phyloP scores from a whole-genome alignment of 2,888 invertebrate species.

The Sussaba pulchella region DNA sequence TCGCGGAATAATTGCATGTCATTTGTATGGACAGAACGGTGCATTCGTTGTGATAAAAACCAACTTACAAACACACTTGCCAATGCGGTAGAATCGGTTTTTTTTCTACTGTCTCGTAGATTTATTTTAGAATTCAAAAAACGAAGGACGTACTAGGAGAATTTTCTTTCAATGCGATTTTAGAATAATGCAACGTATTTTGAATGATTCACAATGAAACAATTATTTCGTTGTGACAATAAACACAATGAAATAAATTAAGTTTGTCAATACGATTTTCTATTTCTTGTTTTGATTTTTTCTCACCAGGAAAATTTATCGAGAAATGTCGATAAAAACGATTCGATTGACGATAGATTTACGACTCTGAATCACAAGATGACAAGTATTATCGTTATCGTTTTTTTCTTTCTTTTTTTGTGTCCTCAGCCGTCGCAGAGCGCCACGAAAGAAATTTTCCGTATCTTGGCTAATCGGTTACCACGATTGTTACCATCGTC shows the following conservation, averaged over 20 bases:
- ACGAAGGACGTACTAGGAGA: too few species aligned
- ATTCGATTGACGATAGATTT: slow-evolving; percentile 15
- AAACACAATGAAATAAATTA: too few species aligned
- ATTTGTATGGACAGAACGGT: neutral
- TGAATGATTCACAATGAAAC: too few species aligned
- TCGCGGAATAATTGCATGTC: neutral
- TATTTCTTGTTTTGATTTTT: too few species aligned
- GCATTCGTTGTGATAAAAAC: neutral
- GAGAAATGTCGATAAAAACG: neutral
- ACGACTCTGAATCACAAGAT: neutral
- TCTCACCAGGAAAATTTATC: neutral
- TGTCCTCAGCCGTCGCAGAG: too few species aligned
- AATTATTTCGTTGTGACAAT: too few species aligned
- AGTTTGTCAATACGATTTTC: too few species aligned
- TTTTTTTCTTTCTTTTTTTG: neutral
- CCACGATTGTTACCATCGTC: neutral
- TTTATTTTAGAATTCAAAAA: too few species aligned
- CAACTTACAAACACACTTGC: neutral
- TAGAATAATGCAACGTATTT: too few species aligned
- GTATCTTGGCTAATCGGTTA: neutral
- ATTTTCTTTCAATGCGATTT: too few species aligned
- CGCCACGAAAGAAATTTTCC: slow-evolving; percentile 16
- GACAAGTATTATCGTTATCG: neutral
- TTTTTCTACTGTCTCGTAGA: too few species aligned
- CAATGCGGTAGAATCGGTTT: too few species aligned